Percentiles rank a stretch among this genome's conserved stretches.
Evolutionary conservation across 2,797 vertebrate species (phyloP).

Genomic region (Sphenopsis melanotis): DNA sequence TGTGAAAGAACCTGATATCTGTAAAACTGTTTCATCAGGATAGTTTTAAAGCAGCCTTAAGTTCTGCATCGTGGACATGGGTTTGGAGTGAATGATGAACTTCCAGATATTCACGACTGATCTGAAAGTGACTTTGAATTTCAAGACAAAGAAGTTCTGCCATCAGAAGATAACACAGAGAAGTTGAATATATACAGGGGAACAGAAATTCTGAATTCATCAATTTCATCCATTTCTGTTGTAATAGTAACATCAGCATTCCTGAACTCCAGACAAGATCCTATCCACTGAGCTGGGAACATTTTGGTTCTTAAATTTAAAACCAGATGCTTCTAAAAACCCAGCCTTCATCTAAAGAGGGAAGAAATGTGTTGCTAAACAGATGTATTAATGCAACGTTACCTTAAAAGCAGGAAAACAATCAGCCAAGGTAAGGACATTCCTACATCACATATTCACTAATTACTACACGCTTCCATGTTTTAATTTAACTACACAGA

Average conservation of each 20-base stretch:
- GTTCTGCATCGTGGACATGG: background rate
- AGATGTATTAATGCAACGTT: background rate
- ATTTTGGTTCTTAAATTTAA: background rate
- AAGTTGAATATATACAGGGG: background rate
- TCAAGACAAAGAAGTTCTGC: background rate
- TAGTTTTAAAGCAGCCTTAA: background rate
- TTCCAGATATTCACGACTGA: background rate
- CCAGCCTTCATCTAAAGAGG: background rate
- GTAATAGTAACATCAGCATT: background rate
- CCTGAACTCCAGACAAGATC: background rate
- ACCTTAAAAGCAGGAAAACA: background rate
- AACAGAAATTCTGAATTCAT: background rate
- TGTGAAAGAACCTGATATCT: background rate
- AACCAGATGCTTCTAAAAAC: background rate
- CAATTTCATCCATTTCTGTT: background rate
- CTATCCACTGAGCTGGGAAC: background rate
- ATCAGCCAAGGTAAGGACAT: background rate
- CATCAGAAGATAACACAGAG: background rate
- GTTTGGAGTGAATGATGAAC: background rate
- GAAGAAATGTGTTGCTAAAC: background rate
- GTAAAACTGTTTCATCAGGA: background rate
- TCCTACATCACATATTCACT: background rate
- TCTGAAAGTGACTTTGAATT: background rate
- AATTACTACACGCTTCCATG: background rate
- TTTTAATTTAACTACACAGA: background rate